These are phyloP conservation scores for Morone chrysops DNA, from an alignment of 2,113 vertebrate genomes.

Conservation along the genomic window DNA sequence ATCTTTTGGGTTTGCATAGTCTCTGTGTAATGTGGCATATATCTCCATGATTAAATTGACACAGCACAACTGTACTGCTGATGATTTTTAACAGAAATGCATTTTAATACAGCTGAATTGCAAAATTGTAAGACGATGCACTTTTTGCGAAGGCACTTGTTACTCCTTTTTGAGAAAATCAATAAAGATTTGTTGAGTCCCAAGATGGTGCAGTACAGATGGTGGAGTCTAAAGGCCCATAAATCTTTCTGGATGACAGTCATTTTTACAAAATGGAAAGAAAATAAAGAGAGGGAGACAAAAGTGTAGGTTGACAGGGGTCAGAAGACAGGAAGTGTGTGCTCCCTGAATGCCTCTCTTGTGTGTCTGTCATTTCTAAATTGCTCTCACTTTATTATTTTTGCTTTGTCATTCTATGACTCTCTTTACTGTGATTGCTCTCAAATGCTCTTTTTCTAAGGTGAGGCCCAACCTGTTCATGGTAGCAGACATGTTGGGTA, in stretches of 20 bases:
- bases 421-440: slow-evolving; percentile 5
- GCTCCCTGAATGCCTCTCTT: slow-evolving; percentile 1
- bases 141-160: slow-evolving; percentile 15
- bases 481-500: neutral
- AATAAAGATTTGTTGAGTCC: slow-evolving; percentile 52
- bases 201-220: neutral
- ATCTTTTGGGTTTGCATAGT: neutral
- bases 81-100: slow-evolving; percentile 12
- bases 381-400: slow-evolving; percentile 24
- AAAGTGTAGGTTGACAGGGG: slow-evolving; percentile 42
- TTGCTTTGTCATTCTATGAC: slow-evolving; percentile 31
- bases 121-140: slow-evolving; percentile 10
- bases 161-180: slow-evolving; percentile 34
- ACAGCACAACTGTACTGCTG: neutral
- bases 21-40: neutral
- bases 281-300: slow-evolving; percentile 45
- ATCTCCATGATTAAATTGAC: slow-evolving; percentile 10
- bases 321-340: slow-evolving; percentile 42
- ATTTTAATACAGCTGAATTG: slow-evolving; percentile 21
- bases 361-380: slow-evolving; percentile 20
- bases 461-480: slow-evolving; percentile 13
- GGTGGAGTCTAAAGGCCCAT: slow-evolving; percentile 32
- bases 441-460: neutral
- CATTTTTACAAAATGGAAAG: slow-evolving; percentile 50
- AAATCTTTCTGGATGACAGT: slow-evolving; percentile 57